These are phyloP conservation scores for Aldrovandia affinis DNA, from an alignment of 2,797 vertebrate genomes.

Conservation along the genomic window DNA sequence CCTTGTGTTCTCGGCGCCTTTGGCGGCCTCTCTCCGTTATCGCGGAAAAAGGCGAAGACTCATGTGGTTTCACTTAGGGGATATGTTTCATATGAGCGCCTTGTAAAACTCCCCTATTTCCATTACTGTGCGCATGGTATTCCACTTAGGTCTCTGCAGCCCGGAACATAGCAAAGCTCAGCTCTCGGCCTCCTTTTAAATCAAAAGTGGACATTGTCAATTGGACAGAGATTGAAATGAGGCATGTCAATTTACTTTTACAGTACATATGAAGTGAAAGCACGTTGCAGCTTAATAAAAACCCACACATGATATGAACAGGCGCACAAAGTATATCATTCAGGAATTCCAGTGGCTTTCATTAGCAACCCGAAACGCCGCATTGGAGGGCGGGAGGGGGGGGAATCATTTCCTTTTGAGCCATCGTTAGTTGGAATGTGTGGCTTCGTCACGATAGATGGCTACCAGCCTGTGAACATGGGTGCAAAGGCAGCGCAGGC, in stretches of 20 bases:
- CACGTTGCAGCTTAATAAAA: not conserved
- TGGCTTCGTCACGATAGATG: slow-evolving; percentile 47
- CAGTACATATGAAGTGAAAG: slow-evolving; percentile 24
- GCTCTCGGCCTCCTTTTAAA: slow-evolving; percentile 60
- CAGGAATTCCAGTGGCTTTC: no score
- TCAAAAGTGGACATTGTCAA: slow-evolving; percentile 56
- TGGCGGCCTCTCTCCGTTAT: slow-evolving; percentile 39
- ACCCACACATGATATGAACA: no score
- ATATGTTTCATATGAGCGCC: slow-evolving; percentile 64
- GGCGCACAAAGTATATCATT: no score
- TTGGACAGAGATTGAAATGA: slow-evolving; percentile 65
- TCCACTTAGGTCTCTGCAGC: slow-evolving; percentile 76
- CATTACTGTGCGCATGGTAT: slow-evolving; percentile 70
- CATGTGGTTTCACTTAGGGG: slow-evolving; percentile 80
- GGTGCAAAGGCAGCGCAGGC: no score
- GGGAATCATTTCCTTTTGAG: not conserved
- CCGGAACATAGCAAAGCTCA: slow-evolving; percentile 66
- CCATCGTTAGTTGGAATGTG: slow-evolving; percentile 53
- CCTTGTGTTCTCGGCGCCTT: slow-evolving; percentile 53
- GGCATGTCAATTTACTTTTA: slow-evolving; percentile 56
- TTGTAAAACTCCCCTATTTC: slow-evolving; percentile 70
- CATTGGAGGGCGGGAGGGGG: not conserved
- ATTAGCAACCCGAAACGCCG: not conserved
- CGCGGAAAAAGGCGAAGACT: slow-evolving; percentile 53
- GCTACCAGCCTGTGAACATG: slow-evolving; percentile 62